Percentiles rank a stretch among this genome's conserved stretches.
Conservation (phyloP, 2,797 vertebrate genomes). For the Acomys russatus region DNA sequence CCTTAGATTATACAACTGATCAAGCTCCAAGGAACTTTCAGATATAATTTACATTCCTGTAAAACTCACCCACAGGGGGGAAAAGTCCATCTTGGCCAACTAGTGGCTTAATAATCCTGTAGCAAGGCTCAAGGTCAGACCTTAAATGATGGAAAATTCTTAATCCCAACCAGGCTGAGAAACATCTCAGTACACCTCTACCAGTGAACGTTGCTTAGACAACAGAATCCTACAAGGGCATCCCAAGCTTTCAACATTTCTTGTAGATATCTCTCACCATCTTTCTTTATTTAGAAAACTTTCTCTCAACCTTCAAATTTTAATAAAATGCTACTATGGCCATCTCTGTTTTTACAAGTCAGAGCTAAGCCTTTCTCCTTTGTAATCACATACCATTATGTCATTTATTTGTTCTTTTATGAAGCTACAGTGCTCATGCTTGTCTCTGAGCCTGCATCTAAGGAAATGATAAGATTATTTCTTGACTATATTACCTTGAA, state of each 20-base stretch:
- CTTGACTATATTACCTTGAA: neutral
- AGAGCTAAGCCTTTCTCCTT: neutral
- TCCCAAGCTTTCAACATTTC: neutral
- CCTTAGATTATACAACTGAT: neutral
- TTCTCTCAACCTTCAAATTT: neutral
- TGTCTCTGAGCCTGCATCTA: neutral
- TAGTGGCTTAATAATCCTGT: too few species aligned
- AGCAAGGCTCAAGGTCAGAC: neutral
- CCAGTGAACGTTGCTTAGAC: neutral
- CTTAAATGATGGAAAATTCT: neutral
- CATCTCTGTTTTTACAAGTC: neutral
- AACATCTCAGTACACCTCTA: neutral
- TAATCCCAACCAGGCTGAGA: neutral
- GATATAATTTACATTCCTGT: neutral
- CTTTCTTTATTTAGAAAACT: conserved; percentile 24
- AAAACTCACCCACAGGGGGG: neutral
- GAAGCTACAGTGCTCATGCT: too few species aligned
- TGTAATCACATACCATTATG: neutral
- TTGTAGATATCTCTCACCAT: neutral
- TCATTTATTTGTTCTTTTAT: neutral
- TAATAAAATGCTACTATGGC: neutral
- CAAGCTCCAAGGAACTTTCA: neutral
- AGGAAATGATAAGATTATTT: neutral
- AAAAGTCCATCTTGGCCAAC: neutral
- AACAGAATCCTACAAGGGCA: neutral